Evolutionary conservation across 2,797 vertebrate species (phyloP).

Genomic region (Bradypus variegatus): DNA sequence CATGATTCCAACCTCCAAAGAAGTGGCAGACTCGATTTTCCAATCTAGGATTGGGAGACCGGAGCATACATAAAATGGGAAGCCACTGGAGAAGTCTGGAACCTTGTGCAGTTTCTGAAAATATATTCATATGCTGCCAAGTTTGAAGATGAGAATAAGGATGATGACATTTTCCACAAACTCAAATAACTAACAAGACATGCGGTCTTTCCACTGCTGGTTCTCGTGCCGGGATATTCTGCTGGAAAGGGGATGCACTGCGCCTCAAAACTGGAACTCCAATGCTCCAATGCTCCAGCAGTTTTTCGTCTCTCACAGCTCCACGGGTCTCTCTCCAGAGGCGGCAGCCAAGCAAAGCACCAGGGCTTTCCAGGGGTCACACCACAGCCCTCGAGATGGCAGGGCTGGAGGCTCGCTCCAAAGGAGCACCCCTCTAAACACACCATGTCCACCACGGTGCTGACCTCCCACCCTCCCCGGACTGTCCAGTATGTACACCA

Average conservation of each 20-base stretch:
- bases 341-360: background rate
- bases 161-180: background rate
- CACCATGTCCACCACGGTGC: background rate
- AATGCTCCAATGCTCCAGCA: background rate
- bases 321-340: background rate
- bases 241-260: background rate
- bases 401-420: background rate
- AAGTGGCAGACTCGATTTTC: background rate
- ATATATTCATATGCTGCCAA: background rate
- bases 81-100: background rate
- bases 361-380: background rate
- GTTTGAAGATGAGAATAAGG: background rate
- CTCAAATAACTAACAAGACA: no score
- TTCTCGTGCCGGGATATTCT: background rate
- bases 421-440: background rate
- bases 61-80: background rate
- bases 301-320: background rate
- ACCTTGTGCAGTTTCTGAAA: background rate
- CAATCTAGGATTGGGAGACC: background rate
- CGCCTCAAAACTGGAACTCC: background rate
- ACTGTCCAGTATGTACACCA: background rate
- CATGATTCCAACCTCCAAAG: background rate
- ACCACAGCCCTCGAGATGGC: background rate
- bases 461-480: background rate
- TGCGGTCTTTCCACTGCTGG: background rate